A percentile compares a stretch with the other conserved stretches of the same genome.
These are phyloP conservation scores for Xanthia icteritia DNA, from an alignment of 2,888 invertebrate species.

Conservation along the genomic window DNA sequence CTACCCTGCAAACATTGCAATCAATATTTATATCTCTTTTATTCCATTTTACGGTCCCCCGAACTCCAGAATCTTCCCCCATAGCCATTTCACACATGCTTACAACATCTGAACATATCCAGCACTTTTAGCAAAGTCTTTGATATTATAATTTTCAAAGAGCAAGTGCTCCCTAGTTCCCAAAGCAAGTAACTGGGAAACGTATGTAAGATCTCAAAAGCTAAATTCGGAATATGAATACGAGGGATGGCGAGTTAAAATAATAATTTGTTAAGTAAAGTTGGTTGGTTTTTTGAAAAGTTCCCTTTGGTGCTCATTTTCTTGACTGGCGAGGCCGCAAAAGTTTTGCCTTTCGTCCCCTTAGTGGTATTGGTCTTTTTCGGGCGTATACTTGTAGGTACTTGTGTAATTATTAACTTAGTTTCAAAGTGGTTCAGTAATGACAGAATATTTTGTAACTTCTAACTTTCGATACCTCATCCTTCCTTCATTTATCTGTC, in stretches of 20 bases:
- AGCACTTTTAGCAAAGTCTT: conserved; percentile 59
- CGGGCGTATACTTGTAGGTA: not conserved
- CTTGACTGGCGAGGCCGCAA: conserved; percentile 10
- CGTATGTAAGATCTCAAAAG: conserved; percentile 59
- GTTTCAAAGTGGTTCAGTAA: conserved; percentile 13
- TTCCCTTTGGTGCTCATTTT: conserved; percentile 18
- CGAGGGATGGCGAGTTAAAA: conserved; percentile 54
- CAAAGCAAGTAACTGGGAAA: conserved; percentile 45
- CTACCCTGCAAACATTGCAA: not conserved
- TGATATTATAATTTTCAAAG: conserved; percentile 70
- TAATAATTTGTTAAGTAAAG: conserved; percentile 62
- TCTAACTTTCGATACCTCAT: not conserved
- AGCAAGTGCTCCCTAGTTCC: conserved; percentile 50
- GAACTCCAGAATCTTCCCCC: not conserved
- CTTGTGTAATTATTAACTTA: conserved; percentile 32
- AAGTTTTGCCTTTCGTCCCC: conserved; percentile 25
- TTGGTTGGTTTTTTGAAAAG: conserved; percentile 38
- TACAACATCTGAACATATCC: conserved; percentile 29
- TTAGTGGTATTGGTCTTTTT: conserved; percentile 1
- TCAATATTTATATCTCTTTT: not conserved
- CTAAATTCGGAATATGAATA: conserved; percentile 56
- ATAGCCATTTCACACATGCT: conserved; percentile 23
- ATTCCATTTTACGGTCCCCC: conserved; percentile 2
- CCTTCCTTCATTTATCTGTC: too few species aligned
- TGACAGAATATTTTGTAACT: not conserved